These are phyloP conservation scores for Tenebrio molitor DNA, from an alignment of 1,140 invertebrate species.

Conservation along the genomic window DNA sequence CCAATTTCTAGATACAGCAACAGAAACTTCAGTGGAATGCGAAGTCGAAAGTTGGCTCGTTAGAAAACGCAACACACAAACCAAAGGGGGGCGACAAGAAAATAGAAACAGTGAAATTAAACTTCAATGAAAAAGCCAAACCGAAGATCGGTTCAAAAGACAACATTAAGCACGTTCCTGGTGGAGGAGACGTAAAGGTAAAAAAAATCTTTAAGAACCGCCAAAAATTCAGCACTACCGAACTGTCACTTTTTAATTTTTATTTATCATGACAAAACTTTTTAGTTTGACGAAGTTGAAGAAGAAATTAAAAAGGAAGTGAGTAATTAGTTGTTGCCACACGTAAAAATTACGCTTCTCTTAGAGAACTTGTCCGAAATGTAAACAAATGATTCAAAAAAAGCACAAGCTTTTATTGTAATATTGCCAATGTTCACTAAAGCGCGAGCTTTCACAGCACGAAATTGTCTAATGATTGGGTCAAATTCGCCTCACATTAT, in stretches of 20 bases:
- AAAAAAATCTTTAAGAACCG: slow-evolving; percentile 46
- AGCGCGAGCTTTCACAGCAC: slow-evolving; percentile 26
- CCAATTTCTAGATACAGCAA: slow-evolving; percentile 78
- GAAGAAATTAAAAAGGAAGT: slow-evolving; percentile 46
- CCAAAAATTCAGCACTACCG: neutral
- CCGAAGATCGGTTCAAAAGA: slow-evolving; percentile 94
- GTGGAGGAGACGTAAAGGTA: slow-evolving; percentile 93
- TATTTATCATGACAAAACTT: slow-evolving; percentile 29
- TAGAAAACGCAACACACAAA: slow-evolving; percentile 94
- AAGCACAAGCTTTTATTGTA: slow-evolving; percentile 39
- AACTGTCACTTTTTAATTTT: slow-evolving; percentile 14
- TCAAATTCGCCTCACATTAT: slow-evolving; percentile 4
- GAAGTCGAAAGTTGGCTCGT: slow-evolving; percentile 92
- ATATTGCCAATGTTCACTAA: slow-evolving; percentile 18
- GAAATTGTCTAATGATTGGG: neutral
- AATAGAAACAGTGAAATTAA: slow-evolving; percentile 89
- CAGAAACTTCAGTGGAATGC: slow-evolving; percentile 94
- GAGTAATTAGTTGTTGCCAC: slow-evolving; percentile 46
- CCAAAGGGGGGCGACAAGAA: slow-evolving; percentile 94
- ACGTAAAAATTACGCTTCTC: slow-evolving; percentile 13
- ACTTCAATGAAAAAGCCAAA: slow-evolving; percentile 93
- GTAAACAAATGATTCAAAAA: slow-evolving; percentile 1
- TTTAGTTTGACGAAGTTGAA: slow-evolving; percentile 47
- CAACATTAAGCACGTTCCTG: slow-evolving; percentile 89
- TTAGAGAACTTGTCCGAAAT: slow-evolving; percentile 3